These are phyloP conservation scores for Macroglossus sobrinus DNA, from an alignment of 2,113 vertebrate species.

Conservation along the genomic window DNA sequence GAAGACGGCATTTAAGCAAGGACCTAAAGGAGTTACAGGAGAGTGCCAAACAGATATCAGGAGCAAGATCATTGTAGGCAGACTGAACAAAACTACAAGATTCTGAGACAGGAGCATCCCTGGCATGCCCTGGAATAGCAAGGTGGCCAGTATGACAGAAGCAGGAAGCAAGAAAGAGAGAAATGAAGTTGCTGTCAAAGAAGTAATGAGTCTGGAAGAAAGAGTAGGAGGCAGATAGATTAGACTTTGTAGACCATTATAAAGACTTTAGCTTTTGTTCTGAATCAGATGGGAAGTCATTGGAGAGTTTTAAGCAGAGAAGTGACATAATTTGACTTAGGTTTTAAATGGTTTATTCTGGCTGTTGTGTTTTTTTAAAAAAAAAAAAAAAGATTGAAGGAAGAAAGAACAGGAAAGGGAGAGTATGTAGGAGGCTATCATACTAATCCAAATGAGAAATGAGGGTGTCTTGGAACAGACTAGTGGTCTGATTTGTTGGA, in stretches of 20 bases:
- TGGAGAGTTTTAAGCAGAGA: constrained; percentile 6
- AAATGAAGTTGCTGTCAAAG: not conserved
- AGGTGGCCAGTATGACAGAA: not conserved
- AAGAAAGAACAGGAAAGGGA: not conserved
- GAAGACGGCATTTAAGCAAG: not conserved
- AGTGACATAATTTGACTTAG: not conserved
- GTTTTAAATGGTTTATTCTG: not conserved
- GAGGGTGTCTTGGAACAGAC: not conserved
- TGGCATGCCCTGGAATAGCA: not conserved
- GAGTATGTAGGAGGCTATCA: not conserved
- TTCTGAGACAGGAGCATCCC: not conserved
- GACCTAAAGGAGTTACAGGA: not conserved
- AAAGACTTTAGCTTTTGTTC: not conserved
- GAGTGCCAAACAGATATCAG: rapidly evolving
- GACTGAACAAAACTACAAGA: not conserved
- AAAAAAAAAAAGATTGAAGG: not conserved
- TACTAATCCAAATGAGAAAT: not conserved
- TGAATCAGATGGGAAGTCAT: not conserved
- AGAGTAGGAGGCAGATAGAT: not conserved
- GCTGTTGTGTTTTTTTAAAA: not conserved
- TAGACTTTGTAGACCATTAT: no score
- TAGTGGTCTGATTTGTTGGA: not conserved
- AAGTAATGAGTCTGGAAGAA: not conserved
- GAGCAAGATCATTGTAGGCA: not conserved
- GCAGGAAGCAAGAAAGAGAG: not conserved